phyloP scores from a whole-genome alignment of 2,113 vertebrate species.

The Callaeas wilsoni region DNA sequence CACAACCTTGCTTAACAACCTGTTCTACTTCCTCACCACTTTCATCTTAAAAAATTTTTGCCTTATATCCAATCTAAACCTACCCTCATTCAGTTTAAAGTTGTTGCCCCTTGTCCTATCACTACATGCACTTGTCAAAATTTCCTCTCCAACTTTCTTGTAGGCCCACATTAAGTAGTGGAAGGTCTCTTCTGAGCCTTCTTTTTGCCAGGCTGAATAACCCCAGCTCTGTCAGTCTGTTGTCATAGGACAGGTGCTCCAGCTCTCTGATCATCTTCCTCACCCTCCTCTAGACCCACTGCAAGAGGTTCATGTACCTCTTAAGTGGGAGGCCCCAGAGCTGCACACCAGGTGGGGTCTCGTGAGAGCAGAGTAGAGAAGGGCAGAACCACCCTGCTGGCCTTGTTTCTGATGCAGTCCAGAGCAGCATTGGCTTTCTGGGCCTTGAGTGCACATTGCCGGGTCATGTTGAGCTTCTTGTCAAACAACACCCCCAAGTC shows the following conservation, averaged over 20 bases:
- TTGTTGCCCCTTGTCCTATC: neutral
- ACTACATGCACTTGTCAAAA: neutral
- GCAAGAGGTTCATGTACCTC: neutral
- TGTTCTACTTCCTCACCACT: neutral
- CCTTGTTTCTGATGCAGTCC: neutral
- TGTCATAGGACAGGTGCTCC: neutral
- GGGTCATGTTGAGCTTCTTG: neutral
- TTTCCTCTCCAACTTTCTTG: neutral
- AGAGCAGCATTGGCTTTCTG: neutral
- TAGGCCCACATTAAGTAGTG: neutral
- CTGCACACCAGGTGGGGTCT: neutral
- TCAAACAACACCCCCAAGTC: no score
- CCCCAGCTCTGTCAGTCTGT: neutral
- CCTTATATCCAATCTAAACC: neutral
- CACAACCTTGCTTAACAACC: neutral
- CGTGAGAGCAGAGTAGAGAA: neutral
- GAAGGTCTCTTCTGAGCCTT: neutral
- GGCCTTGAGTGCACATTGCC: fast-evolving
- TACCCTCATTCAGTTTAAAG: neutral
- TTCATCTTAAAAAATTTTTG: neutral
- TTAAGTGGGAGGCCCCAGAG: neutral
- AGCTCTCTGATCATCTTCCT: neutral
- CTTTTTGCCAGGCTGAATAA: neutral
- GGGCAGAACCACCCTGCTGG: neutral
- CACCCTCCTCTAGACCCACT: neutral